Evolutionary conservation across 2,797 vertebrate genomes (phyloP).

Genomic region (Synanceia verrucosa): DNA sequence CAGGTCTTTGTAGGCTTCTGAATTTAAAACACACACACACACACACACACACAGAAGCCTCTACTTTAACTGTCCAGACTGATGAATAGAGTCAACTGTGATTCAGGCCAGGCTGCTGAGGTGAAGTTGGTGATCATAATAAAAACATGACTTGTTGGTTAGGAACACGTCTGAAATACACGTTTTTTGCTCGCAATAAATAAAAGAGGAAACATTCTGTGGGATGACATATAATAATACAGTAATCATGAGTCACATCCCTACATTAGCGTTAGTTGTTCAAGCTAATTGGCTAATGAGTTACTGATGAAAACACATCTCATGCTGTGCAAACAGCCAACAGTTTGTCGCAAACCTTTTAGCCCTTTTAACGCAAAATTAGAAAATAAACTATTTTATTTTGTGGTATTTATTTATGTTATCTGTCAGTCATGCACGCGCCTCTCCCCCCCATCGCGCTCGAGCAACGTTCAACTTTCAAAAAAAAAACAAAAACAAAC

Average conservation of each 20-base stretch:
- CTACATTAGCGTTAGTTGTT: background rate
- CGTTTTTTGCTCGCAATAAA: slow-evolving; percentile 12
- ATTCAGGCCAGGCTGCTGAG: slow-evolving; percentile 3
- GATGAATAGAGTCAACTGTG: slow-evolving; percentile 10
- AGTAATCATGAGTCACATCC: background rate
- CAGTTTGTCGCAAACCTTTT: background rate
- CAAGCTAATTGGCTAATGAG: background rate
- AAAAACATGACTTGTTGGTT: slow-evolving; percentile 33
- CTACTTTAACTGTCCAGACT: background rate
- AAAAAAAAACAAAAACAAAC: no score
- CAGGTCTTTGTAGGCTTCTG: background rate
- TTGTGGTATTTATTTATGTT: background rate
- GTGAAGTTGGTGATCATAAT: slow-evolving; percentile 14
- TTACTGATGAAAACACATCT: background rate
- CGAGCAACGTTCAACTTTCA: no score
- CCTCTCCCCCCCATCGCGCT: slow-evolving; percentile 6
- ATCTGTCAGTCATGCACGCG: slow-evolving; percentile 48
- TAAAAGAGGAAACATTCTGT: background rate
- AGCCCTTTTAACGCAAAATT: no score
- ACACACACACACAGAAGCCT: no score
- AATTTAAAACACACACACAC: no score
- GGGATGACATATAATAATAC: background rate
- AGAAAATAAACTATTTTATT: background rate
- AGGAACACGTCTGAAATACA: slow-evolving; percentile 16
- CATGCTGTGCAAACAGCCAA: background rate